Percentiles rank a stretch among this genome's conserved stretches.
These are phyloP conservation scores for Leptatherina wallacei DNA, from an alignment of 2,797 vertebrate genomes.

Conservation along the genomic window DNA sequence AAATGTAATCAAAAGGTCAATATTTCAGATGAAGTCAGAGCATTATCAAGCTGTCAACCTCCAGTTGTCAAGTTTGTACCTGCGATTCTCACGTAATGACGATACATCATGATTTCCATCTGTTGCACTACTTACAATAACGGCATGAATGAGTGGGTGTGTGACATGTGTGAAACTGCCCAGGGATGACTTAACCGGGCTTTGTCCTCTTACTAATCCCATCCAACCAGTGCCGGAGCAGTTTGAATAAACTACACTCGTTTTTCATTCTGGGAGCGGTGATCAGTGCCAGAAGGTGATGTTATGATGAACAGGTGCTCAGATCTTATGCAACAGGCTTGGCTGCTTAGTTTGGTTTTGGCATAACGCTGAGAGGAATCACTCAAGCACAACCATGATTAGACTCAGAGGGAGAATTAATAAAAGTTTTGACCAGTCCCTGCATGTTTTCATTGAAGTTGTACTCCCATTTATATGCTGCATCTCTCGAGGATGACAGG, in stretches of 20 bases:
- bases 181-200: constrained; percentile 48
- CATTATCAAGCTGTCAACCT: neutral
- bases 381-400: constrained; percentile 22
- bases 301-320: constrained; percentile 62
- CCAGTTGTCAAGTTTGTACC: constrained; percentile 53
- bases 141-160: constrained; percentile 47
- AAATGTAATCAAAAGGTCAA: neutral
- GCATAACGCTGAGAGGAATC: constrained; percentile 28
- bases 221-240: constrained; percentile 30
- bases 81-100: constrained; percentile 15
- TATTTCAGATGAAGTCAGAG: constrained; percentile 17
- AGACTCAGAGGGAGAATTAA: constrained; percentile 29
- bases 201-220: constrained; percentile 57
- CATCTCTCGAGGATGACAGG: neutral
- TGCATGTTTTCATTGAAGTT: constrained; percentile 15
- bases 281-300: constrained; percentile 63
- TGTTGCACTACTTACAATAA: constrained; percentile 16
- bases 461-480: constrained; percentile 6
- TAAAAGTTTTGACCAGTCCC: constrained; percentile 1
- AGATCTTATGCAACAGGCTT: constrained; percentile 47
- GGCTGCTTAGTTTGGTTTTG: constrained; percentile 26
- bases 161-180: constrained; percentile 53
- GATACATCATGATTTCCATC: constrained; percentile 32
- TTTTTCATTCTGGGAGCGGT: constrained; percentile 39
- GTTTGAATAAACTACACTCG: constrained; percentile 42